Evolutionary conservation across 2,113 vertebrate species (phyloP), one percentile per base, ranked within the genome.

Genomic region (Mola mola): DNA sequence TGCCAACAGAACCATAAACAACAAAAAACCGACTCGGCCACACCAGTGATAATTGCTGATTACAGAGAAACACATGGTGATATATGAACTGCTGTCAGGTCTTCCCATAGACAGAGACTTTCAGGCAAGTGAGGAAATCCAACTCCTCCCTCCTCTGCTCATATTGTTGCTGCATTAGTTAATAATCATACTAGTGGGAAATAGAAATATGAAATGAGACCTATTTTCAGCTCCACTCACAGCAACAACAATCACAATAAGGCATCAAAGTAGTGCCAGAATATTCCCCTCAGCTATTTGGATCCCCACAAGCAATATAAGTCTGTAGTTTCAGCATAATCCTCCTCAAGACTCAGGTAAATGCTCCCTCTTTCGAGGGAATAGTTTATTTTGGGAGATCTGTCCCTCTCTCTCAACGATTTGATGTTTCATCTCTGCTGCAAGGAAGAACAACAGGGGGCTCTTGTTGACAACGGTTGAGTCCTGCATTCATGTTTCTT

Each of bases 321-420:
- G n/a, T 72, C 37, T 28, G 29, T 8, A 51, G 46, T 63, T 41
- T 67, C 28, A 69, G 40, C 10, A 8, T 17, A 65, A 50, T 52
- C 43, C 53, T 44, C 19, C 40, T 64, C 2, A n/a, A 55, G 19
- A 24, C 51, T 21, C 16, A 10, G 40, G 22, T 11, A 47, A 26
- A 25, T 3, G 11, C 34, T 60, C 25, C 36, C 21, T 75, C 2
- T 44, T 66, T 40, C 24, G 22, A 51, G 42, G 13, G 26, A 33
- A 43, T 43, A 16, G 40, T 73, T 74, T 56, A 65, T 72, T 70
- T 69, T 70, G 22, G 51, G 55, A 68, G 28, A 47, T 19, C 19
- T 31, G 29, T 31, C 25, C 20, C 20, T 43, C 52, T n/a, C 28
- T 43, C 52, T 42, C 40, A 12, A 47, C 11, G 69, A 52, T 62